Conservation (phyloP, 2,113 vertebrate genomes). For the Trematomus loennbergii region DNA sequence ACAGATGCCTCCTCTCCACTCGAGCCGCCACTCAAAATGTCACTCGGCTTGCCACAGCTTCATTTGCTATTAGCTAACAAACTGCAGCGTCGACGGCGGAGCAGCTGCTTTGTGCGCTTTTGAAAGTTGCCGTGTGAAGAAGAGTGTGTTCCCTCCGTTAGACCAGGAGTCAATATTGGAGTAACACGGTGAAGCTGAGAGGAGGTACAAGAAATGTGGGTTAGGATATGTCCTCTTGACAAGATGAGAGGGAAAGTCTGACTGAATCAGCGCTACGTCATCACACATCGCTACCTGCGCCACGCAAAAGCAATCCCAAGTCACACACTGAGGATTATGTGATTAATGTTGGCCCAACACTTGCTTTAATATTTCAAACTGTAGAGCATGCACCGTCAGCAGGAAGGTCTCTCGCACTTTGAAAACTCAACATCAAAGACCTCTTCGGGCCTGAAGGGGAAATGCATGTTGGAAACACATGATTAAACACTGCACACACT, state of each 20-base stretch:
- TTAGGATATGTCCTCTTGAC: not conserved
- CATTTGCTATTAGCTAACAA: conserved; percentile 53
- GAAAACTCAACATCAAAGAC: conserved; percentile 34
- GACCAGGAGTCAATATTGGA: conserved; percentile 11
- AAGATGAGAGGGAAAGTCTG: not conserved
- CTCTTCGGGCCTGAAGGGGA: conserved; percentile 3
- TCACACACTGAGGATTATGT: not conserved
- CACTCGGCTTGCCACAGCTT: conserved; percentile 48
- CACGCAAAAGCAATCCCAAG: not conserved
- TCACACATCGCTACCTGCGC: not conserved
- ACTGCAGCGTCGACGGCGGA: conserved; percentile 20
- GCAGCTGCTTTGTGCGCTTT: conserved; percentile 41
- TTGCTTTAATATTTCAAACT: conserved; percentile 10
- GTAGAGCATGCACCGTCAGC: conserved; percentile 20
- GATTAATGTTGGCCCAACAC: not conserved
- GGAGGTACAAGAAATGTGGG: not conserved
- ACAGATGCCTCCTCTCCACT: conserved; percentile 57
- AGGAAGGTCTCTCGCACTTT: conserved; percentile 6
- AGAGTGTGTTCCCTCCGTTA: not conserved
- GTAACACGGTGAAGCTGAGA: not conserved
- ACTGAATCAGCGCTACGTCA: not conserved
- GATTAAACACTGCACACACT: no score
- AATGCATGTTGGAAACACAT: no score
- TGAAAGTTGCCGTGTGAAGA: not conserved
- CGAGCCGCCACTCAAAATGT: conserved; percentile 58